Conservation (phyloP, 1,140 invertebrate genomes). For the Drosophila persimilis region DNA sequence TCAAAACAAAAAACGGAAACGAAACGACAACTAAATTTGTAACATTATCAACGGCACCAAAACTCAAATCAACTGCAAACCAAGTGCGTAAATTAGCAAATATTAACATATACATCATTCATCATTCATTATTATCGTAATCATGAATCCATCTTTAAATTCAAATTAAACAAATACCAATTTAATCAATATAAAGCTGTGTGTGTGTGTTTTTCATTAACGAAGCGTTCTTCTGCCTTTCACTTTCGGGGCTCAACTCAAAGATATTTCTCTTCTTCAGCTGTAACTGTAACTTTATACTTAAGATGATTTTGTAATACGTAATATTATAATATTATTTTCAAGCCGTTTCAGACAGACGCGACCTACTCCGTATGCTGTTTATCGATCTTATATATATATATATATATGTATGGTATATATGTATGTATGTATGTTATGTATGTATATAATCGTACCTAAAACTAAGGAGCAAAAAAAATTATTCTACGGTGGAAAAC, state of each 20-base stretch:
- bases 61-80: slow-evolving; percentile 38
- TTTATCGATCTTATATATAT: no score
- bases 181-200: slow-evolving; percentile 77
- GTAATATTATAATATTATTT: slow-evolving; percentile 6
- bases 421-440: no score
- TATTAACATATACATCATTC: slow-evolving; percentile 47
- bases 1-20: slow-evolving; percentile 60
- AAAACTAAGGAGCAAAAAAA: slow-evolving; percentile 71
- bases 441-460: slow-evolving; percentile 38
- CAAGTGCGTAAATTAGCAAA: neutral
- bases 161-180: slow-evolving; percentile 71
- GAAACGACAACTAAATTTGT: slow-evolving; percentile 43
- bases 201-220: slow-evolving; percentile 64
- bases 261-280: slow-evolving; percentile 14
- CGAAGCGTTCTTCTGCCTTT: neutral
- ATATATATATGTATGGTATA: no score
- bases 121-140: neutral
- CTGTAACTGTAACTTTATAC: slow-evolving; percentile 10
- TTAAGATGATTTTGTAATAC: slow-evolving; percentile 25
- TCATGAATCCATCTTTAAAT: slow-evolving; percentile 27
- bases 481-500: slow-evolving; percentile 76
- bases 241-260: slow-evolving; percentile 32
- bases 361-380: no score
- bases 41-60: slow-evolving; percentile 53
- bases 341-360: no score